These are phyloP conservation scores for Drosophila gaucha DNA, from an alignment of 2,888 invertebrate genomes.

Conservation along the genomic window DNA sequence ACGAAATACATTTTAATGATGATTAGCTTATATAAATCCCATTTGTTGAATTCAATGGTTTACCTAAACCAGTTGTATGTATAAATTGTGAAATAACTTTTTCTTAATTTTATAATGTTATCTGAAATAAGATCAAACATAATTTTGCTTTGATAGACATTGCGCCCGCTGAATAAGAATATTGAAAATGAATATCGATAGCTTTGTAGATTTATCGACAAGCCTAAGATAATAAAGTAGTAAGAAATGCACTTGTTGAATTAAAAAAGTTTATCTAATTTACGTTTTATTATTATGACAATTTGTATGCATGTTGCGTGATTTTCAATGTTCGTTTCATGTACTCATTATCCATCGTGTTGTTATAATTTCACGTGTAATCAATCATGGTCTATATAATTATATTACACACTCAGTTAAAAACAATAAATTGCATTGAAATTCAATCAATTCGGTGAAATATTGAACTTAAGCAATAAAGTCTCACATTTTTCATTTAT, in stretches of 20 bases:
- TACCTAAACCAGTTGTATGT: no score
- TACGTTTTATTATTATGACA: constrained; percentile 69
- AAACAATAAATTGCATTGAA: constrained; percentile 60
- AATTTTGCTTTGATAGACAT: no score
- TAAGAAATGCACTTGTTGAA: constrained; percentile 19
- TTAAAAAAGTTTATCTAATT: constrained; percentile 72
- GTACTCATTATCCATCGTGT: constrained; percentile 41
- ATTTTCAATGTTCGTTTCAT: constrained; percentile 49
- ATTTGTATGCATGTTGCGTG: constrained; percentile 56
- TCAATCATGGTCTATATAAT: constrained; percentile 34
- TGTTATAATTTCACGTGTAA: constrained; percentile 53
- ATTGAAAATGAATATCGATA: background rate
- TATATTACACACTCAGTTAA: constrained; percentile 48
- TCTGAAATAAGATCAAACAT: no score
- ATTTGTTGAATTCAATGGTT: no score
- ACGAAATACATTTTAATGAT: no score
- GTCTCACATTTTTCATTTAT: constrained; percentile 58
- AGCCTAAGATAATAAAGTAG: background rate
- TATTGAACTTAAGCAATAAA: constrained; percentile 75
- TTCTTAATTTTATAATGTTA: no score
- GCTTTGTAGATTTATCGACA: background rate
- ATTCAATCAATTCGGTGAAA: constrained; percentile 68
- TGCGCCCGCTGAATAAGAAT: no score
- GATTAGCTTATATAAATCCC: no score
- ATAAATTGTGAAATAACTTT: no score